Conservation (phyloP, 2,888 invertebrate species). For the Clivina fossor region DNA sequence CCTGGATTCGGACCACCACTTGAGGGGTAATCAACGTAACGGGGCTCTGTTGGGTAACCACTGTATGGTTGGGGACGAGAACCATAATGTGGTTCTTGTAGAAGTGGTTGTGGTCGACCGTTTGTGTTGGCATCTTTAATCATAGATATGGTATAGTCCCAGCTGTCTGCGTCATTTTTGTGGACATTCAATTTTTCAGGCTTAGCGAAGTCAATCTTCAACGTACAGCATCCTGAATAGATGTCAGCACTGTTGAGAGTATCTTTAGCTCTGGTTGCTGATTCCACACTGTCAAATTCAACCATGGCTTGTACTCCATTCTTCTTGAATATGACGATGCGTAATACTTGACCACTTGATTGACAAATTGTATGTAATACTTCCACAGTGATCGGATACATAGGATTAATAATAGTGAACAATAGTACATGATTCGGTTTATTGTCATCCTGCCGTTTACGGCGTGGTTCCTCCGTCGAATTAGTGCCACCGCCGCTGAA, state of each 20-base stretch:
- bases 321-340: constrained; percentile 99
- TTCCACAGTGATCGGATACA: constrained; percentile 99
- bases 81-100: constrained; percentile 87
- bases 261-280: constrained; percentile 92
- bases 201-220: constrained; percentile 99
- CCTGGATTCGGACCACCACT: constrained; percentile 50
- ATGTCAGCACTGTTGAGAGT: constrained; percentile 97
- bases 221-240: constrained; percentile 98
- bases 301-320: constrained; percentile 99
- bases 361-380: constrained; percentile 97
- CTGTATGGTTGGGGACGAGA: constrained; percentile 86
- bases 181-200: constrained; percentile 96
- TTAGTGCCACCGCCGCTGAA: constrained; percentile 35
- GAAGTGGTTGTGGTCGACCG: constrained; percentile 75
- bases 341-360: constrained; percentile 91
- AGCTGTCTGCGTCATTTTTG: constrained; percentile 95
- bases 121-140: constrained; percentile 51
- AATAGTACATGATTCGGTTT: constrained; percentile 95
- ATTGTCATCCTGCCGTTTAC: constrained; percentile 79
- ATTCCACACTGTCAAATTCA: constrained; percentile 95
- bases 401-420: constrained; percentile 96
- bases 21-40: constrained; percentile 53
- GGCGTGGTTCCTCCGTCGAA: constrained; percentile 64
- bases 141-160: constrained; percentile 82
- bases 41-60: constrained; percentile 47